These are phyloP conservation scores for Fabriciana adippe DNA, from an alignment of 2,888 invertebrate species.

Conservation along the genomic window DNA sequence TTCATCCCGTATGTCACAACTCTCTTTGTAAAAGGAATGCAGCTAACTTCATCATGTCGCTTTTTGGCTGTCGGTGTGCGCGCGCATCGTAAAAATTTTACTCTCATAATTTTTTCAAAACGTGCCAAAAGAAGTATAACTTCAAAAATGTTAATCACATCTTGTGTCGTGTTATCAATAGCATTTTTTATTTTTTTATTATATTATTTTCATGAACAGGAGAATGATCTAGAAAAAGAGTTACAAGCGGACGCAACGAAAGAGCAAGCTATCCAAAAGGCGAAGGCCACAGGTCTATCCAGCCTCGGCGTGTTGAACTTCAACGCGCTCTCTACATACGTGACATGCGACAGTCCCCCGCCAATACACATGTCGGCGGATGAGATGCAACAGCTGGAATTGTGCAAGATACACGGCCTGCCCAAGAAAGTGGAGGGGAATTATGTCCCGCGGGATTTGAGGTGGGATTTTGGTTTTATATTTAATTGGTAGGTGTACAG, in stretches of 20 bases:
- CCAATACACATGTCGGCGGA: conserved; percentile 90
- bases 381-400: conserved; percentile 87
- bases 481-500: background rate
- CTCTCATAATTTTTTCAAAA: too few species aligned
- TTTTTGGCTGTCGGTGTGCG: too few species aligned
- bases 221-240: conserved; percentile 74
- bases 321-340: conserved; percentile 83
- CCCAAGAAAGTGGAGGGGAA: conserved; percentile 86
- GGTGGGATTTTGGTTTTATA: conserved; percentile 49
- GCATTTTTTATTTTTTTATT: too few species aligned
- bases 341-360: conserved; percentile 91
- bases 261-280: conserved; percentile 58
- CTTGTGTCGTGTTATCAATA: background rate
- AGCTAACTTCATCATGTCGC: too few species aligned
- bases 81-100: too few species aligned
- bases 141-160: too few species aligned
- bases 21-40: too few species aligned
- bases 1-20: too few species aligned
- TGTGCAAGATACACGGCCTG: conserved; percentile 86
- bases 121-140: too few species aligned
- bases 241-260: conserved; percentile 69
- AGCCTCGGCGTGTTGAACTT: conserved; percentile 72
- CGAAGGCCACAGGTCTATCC: conserved; percentile 64
- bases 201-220: conserved; percentile 52
- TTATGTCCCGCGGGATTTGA: conserved; percentile 86